phyloP scores from a whole-genome alignment of 2,113 vertebrate genomes.

The Fregata magnificens region DNA sequence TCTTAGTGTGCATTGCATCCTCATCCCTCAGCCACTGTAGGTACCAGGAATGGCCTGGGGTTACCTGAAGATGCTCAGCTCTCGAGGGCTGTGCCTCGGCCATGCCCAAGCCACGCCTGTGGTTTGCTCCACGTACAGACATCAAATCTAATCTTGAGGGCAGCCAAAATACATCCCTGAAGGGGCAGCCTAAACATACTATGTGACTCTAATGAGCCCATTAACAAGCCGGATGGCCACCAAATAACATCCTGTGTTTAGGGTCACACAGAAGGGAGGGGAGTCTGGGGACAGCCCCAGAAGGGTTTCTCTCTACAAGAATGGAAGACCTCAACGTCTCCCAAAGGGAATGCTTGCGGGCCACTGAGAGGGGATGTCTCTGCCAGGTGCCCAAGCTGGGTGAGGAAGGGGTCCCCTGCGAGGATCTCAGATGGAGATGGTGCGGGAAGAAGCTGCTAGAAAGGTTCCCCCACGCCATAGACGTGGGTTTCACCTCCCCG shows the following conservation, averaged over 20 bases:
- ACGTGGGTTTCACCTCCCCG: background rate
- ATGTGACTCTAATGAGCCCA: background rate
- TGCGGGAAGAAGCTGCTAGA: background rate
- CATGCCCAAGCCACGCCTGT: background rate
- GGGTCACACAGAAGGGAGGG: background rate
- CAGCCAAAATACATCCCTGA: background rate
- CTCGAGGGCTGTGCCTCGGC: background rate
- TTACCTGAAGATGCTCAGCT: background rate
- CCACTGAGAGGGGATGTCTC: background rate
- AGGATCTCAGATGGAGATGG: background rate
- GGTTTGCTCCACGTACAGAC: background rate
- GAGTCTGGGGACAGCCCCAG: background rate
- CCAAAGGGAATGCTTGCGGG: fast-evolving
- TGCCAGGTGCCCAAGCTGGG: background rate
- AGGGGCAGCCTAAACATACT: background rate
- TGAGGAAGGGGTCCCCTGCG: background rate
- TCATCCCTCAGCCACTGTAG: background rate
- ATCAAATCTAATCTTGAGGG: background rate
- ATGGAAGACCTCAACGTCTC: background rate
- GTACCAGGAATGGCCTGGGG: background rate
- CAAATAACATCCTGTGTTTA: background rate
- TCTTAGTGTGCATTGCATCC: background rate
- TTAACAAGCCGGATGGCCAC: background rate
- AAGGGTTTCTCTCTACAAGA: background rate
- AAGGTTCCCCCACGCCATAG: fast-evolving